Base-by-base conservation (phyloP, 2,113 vertebrate species). In the Prochilodus magdalenae region DNA sequence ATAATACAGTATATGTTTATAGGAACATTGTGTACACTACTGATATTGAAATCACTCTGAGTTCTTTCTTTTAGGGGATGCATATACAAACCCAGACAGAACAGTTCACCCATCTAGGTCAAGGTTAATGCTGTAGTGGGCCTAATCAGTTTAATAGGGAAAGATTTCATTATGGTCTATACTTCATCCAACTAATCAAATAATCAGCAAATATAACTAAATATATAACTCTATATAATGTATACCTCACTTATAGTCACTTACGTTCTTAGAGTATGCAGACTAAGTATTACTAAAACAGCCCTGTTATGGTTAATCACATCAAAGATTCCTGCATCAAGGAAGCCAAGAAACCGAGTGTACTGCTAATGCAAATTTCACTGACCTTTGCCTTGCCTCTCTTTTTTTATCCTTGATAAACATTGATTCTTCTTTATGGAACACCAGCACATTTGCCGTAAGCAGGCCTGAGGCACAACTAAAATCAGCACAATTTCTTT, bases 351-450 rank as follows among this genome's bases (percentile, higher is more conserved):
- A 40, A 36, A 67, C 16, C 30, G 12, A 22, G 33, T 36, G 65
- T 15, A 40, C 40, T 40, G 1, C 65, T 5, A 40, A 30, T 30
- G 62, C 26, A 66, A 53, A n/a, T 67, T 49, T 77, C 22, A 10
- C 22, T 33, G 47, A 65, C 11, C 60, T 77, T 77, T 49, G 26
- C 44, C 24, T 67, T n/a, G 33, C 7, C 30, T 22, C 29, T 67
- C 65, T 67, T 36, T 67, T 40, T 44, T 75, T 36, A 4, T 36
- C 20, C 20, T 60, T 59, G 10, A 33, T 24, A 40, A 40, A 75
- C 22, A 62, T 62, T 44, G 22, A 75, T 75, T 30, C n/a, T n/a
- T 36, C 29, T 59, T 29, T 57, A 49, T 55, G 53, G 53, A 75
- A 51, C 55, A 36, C 20, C 10, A 33, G 20, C 29, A 11, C 10